phyloP scores from a whole-genome alignment of 2,797 vertebrate genomes.

The Cheirogaleus major region DNA sequence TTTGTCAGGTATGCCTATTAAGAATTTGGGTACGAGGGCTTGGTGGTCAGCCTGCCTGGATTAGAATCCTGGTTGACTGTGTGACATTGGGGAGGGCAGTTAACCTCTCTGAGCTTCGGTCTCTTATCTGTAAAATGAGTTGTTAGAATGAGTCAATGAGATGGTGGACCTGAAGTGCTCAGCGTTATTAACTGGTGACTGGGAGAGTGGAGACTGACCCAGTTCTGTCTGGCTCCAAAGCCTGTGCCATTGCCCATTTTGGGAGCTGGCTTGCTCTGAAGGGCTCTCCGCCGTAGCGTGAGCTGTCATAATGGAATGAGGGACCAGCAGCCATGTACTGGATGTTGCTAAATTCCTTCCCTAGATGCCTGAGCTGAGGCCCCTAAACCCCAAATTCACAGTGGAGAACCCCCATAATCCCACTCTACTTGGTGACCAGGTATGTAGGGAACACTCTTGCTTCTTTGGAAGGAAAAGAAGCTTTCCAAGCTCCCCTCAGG shows the following conservation, averaged over 20 bases:
- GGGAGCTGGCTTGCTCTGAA: background rate
- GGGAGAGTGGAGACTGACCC: background rate
- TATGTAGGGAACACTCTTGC: background rate
- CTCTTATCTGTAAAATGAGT: background rate
- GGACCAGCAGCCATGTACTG: background rate
- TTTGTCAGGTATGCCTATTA: background rate
- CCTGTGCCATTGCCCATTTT: rapidly evolving
- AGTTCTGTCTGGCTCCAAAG: background rate
- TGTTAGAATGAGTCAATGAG: background rate
- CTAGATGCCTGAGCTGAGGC: background rate
- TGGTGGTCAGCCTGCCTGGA: background rate
- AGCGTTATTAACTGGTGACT: background rate
- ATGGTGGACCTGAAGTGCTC: background rate
- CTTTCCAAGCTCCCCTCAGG: background rate
- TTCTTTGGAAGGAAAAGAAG: background rate
- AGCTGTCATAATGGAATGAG: background rate
- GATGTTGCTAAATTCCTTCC: background rate
- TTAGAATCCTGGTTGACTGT: background rate
- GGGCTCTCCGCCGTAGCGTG: too few species aligned
- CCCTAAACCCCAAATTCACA: background rate
- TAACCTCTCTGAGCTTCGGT: background rate
- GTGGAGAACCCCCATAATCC: background rate
- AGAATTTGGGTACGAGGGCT: background rate
- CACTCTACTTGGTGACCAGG: background rate
- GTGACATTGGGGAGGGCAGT: background rate